Conservation (phyloP, 2,888 invertebrate genomes). For the Venusia cambrica region DNA sequence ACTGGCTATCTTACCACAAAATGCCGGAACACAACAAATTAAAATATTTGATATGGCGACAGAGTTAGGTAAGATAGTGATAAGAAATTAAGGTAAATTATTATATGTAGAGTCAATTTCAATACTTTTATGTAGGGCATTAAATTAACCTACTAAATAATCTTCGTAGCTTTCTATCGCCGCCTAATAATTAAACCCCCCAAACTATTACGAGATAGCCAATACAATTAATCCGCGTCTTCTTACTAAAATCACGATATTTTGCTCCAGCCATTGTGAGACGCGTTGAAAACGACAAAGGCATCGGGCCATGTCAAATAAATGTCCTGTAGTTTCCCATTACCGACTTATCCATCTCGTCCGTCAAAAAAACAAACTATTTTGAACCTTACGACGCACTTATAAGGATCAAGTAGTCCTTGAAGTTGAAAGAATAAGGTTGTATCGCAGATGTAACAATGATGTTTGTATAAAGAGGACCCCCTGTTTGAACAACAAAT, state of each 20-base stretch:
- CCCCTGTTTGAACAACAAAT: constrained; percentile 79
- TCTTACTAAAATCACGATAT: constrained; percentile 55
- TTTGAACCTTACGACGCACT: constrained; percentile 25
- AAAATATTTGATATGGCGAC: too few relatives aligned
- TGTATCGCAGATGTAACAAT: constrained; percentile 42
- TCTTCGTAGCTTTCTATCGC: constrained; percentile 13
- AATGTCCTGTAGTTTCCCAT: constrained; percentile 56
- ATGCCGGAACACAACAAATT: too few relatives aligned
- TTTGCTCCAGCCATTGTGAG: constrained; percentile 39
- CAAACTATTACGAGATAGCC: constrained; percentile 22
- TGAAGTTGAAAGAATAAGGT: constrained; percentile 10
- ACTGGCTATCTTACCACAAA: too few relatives aligned
- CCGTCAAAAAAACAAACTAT: constrained; percentile 16
- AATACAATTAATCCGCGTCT: constrained; percentile 53
- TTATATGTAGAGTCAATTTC: too few relatives aligned
- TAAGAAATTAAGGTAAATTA: background rate
- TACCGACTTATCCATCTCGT: constrained; percentile 25
- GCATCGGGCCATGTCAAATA: constrained; percentile 70
- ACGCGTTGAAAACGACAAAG: constrained; percentile 54
- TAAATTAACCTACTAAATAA: constrained; percentile 5
- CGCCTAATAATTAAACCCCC: constrained; percentile 27
- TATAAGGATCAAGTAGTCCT: constrained; percentile 12
- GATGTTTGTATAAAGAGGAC: constrained; percentile 65
- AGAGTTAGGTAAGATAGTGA: too few relatives aligned
- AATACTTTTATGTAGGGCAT: too few relatives aligned